A percentile compares a stretch with the other conserved stretches of the same genome.
Evolutionary conservation across 2,113 vertebrate genomes (phyloP).

Genomic region (Actinemys pallida): DNA sequence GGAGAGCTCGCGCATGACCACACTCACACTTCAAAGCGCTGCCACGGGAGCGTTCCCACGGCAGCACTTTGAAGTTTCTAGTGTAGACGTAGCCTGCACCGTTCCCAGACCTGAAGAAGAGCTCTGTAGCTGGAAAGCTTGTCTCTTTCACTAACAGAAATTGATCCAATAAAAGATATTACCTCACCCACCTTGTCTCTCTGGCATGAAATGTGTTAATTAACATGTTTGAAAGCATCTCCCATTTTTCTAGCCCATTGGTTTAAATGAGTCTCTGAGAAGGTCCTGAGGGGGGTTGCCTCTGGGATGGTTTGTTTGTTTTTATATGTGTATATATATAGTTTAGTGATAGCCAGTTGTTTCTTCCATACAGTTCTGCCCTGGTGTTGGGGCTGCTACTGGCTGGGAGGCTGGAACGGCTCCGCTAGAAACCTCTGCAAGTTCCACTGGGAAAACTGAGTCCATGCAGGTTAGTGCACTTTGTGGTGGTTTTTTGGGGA

Average conservation of each 20-base stretch:
- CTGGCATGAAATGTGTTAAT: background rate
- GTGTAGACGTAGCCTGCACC: too few species aligned
- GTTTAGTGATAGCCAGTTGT: background rate
- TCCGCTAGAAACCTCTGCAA: background rate
- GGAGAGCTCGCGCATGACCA: too few species aligned
- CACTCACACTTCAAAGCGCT: too few species aligned
- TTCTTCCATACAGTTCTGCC: background rate
- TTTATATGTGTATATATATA: too few species aligned
- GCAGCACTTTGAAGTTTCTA: too few species aligned
- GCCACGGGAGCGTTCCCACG: too few species aligned
- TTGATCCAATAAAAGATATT: background rate
- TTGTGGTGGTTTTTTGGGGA: too few species aligned
- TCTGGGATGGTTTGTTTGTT: background rate
- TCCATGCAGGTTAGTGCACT: background rate
- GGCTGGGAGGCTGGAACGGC: too few species aligned
- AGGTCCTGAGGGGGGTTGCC: background rate
- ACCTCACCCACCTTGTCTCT: background rate
- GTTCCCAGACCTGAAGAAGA: background rate
- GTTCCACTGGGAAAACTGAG: background rate
- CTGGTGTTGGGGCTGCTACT: background rate
- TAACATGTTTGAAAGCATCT: background rate
- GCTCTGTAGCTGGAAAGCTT: background rate
- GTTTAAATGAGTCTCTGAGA: too few species aligned
- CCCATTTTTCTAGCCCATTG: background rate
- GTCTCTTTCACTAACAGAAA: too few species aligned